Base-by-base conservation (phyloP, 2,797 vertebrate species). In the Acrossocheilus wenchowensis region DNA sequence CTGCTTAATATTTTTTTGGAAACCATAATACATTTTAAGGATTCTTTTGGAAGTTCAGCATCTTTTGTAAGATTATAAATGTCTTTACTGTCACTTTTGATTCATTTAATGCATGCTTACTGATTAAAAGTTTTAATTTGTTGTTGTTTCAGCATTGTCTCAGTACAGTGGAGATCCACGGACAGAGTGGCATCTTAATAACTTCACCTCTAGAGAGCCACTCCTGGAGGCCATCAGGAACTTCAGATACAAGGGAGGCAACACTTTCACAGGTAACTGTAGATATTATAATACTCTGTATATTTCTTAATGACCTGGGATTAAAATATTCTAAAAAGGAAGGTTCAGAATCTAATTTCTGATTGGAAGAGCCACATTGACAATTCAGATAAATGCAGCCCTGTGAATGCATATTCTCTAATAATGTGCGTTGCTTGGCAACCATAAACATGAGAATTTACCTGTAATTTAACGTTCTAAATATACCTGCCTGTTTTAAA, bases 111-210 rank as follows among this genome's bases (percentile, higher is more conserved):
- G 26, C 26, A 52, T 12, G 4, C 9, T 72, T 73, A 3, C 19
- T 43, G 10, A 17, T 23, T 69, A 57, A 60, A n/a, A 15, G 3
- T 21, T 19, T 45, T 12, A 1, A 9, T 57, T 60, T 86, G 26
- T 74, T 68, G 43, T 66, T 17, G 5, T 85, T 43, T 48, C 81
- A 99, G 98, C 97, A 26, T 92, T 99, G 86, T 97, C 97, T 77
- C 98, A 99, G 93, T 99, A 99, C 94, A 99, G 97, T 34, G 96
- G 97, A 2, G 97, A 97, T 60, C 97, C 98, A 10, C 96, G 94
- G 86, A 99, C 97, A 0, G 98, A 99, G 91, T 99, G 98, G 98
- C 95, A 97, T 23, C 95, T 99, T 86, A 96, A 95, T n/a, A 72
- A 96, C 86, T 96, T 96, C 86, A 92, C 93, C 10, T 95, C 94